These are phyloP conservation scores for Acestrorhynchus altus DNA, from an alignment of 2,797 vertebrate species.

Conservation along the genomic window DNA sequence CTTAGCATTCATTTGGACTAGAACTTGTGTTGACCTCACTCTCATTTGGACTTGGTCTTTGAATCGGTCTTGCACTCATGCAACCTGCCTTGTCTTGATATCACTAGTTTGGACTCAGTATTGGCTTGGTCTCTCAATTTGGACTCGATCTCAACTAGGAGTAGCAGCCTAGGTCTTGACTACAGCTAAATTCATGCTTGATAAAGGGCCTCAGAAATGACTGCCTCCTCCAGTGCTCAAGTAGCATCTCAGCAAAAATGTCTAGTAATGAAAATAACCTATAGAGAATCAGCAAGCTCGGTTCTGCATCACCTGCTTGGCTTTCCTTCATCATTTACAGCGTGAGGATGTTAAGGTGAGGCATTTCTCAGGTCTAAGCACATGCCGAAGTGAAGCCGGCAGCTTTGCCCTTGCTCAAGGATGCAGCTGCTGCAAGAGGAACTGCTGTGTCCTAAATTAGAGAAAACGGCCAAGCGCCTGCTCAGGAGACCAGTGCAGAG, in stretches of 20 bases:
- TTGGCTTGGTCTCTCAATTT: no score
- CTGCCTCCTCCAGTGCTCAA: neutral
- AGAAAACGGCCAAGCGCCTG: neutral
- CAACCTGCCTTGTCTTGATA: no score
- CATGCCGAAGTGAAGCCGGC: neutral
- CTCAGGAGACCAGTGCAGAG: neutral
- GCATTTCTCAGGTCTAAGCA: neutral
- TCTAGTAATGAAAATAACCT: neutral
- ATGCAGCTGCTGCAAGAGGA: constrained; percentile 27
- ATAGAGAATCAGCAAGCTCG: neutral
- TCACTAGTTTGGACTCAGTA: no score
- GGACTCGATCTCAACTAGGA: no score
- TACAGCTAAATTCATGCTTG: no score
- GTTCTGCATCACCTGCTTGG: constrained; percentile 9
- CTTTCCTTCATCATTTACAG: constrained; percentile 26
- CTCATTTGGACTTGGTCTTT: no score
- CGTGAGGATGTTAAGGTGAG: constrained; percentile 19
- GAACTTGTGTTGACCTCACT: no score
- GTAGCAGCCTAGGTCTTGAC: no score
- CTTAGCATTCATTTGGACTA: no score
- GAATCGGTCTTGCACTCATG: no score
- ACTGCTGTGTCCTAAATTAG: constrained; percentile 11
- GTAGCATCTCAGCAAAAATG: neutral
- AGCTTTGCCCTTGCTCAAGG: constrained; percentile 31
- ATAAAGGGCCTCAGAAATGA: neutral